Evolutionary conservation across 2,888 invertebrate species (phyloP), one percentile per base, ranked within the genome.

Genomic region (Dolomedes plantarius): DNA sequence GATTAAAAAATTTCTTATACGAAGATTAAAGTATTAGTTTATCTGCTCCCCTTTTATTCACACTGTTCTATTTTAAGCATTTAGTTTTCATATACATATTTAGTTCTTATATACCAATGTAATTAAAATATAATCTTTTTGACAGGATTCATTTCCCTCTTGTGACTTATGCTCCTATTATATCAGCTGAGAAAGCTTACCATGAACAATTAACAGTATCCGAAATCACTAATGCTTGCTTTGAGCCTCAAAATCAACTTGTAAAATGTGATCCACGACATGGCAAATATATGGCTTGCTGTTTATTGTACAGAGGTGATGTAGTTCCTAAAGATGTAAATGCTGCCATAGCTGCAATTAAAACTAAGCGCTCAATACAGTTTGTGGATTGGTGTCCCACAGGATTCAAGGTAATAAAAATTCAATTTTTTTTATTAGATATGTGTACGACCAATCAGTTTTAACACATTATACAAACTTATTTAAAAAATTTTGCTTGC

Each of bases 371-470:
- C 39, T 91, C 91, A 93, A 95, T 98, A 77, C 94, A 95, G 88
- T 98, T 98, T 90, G 97, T 97, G n/a, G 96, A 97, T 90, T 97
- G 97, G 96, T 96, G 97, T 91, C 97, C 97, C 0, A 97, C 97
- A 7, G 97, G 97, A 0, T 97, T 97, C 91, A 96, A 97, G 88
- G 89, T 90, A 72, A 76, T 7, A 7, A 36, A 7, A 7, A 36
- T 36, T 36, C 36, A 36, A 36, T 7, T 36, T 7, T 36, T 36
- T 36, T 6, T 36, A 11, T 36, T 36, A 36, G 36, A 11, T 7
- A n/a, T n/a, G n/a, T n/a, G n/a, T n/a, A n/a, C n/a, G n/a, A n/a
- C n/a, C n/a, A n/a, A n/a, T n/a, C n/a, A n/a, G n/a, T n/a, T n/a
- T n/a, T n/a, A n/a, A n/a, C n/a, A n/a, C n/a, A n/a, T n/a, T n/a